Evolutionary conservation across 2,797 vertebrate genomes (phyloP).

Genomic region (Fratercula arctica): DNA sequence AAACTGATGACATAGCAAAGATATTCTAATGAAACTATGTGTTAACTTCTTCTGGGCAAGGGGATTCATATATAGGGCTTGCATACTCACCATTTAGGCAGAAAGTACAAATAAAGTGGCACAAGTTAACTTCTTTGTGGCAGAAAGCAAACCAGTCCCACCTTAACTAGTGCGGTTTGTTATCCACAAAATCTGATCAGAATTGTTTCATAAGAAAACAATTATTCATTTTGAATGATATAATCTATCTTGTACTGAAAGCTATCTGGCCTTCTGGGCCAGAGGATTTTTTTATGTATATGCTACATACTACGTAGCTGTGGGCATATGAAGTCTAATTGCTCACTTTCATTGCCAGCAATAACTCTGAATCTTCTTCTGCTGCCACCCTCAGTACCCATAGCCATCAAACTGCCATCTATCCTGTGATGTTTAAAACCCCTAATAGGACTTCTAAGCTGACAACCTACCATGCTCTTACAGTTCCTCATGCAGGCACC

Average conservation of each 20-base stretch:
- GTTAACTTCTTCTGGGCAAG: slow-evolving; percentile 30
- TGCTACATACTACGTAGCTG: neutral
- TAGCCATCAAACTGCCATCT: neutral
- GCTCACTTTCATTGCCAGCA: neutral
- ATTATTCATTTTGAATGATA: neutral
- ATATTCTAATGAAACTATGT: slow-evolving; percentile 39
- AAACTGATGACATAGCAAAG: slow-evolving; percentile 59
- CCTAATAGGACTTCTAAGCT: neutral
- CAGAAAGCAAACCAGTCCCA: neutral
- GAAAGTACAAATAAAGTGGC: neutral
- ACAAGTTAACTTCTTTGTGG: neutral
- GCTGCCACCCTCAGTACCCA: neutral
- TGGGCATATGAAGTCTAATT: neutral
- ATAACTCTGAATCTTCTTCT: neutral
- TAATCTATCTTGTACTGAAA: neutral
- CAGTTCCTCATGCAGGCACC: neutral
- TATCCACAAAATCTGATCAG: neutral
- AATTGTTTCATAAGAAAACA: neutral
- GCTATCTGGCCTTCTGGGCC: neutral
- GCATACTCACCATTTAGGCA: neutral
- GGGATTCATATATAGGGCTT: neutral
- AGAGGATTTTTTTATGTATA: neutral
- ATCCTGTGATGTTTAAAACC: neutral
- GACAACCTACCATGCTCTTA: neutral
- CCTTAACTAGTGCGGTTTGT: neutral